These are phyloP conservation scores for Tringa solitaria DNA, from an alignment of 2,113 vertebrate species.

Conservation along the genomic window DNA sequence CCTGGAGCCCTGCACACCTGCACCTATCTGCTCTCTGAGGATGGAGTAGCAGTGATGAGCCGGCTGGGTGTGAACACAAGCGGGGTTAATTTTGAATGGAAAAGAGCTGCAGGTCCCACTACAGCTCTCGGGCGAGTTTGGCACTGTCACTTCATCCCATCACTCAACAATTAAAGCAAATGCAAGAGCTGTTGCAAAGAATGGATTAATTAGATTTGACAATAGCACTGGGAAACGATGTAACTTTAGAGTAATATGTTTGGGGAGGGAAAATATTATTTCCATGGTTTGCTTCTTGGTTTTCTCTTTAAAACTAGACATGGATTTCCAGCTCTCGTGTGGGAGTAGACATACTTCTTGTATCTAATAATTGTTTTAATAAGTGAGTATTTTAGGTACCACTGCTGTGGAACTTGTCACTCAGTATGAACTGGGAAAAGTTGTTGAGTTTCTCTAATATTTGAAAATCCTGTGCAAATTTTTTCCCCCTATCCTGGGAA, in stretches of 20 bases:
- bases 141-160: background rate
- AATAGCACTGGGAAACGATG: background rate
- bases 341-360: background rate
- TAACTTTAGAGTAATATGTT: background rate
- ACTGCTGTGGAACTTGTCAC: background rate
- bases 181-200: background rate
- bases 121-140: background rate
- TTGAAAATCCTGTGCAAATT: background rate
- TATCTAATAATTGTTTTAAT: background rate
- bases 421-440: background rate
- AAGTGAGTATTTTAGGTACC: background rate
- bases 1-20: background rate
- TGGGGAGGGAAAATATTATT: background rate
- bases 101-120: background rate
- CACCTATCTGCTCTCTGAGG: background rate
- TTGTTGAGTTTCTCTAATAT: background rate
- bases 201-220: background rate
- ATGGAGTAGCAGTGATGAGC: rapidly evolving
- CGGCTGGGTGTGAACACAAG: rapidly evolving
- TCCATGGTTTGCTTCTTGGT: background rate
- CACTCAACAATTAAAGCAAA: background rate
- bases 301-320: background rate
- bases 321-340: background rate
- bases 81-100: background rate
- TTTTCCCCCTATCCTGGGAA: background rate